Base-by-base conservation (phyloP, 2,888 invertebrate species). In the Fragum whitleyi region DNA sequence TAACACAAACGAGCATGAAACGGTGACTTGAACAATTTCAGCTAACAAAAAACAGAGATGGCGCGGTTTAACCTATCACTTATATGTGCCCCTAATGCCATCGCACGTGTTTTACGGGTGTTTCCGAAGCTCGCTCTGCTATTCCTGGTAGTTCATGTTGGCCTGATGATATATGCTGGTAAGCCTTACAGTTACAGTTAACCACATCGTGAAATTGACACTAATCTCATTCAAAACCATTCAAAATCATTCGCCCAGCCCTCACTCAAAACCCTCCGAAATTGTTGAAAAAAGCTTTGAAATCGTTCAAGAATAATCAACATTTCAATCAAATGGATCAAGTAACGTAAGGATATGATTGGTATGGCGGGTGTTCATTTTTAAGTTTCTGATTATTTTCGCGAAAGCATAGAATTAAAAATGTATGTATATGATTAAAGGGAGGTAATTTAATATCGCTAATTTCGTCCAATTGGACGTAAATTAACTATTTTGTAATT, bases 141-240 rank as follows among this genome's bases (percentile, higher is more conserved):
- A n/a, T 81, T 81, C 67, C 59, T 81, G n/a, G 59, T 72, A 16
- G 71, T 81, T 0, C 81, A 81, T 42, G 23, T 81, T 11, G 53
- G 57, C 26, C 67, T 77, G 16, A 81, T 81, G 74, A 74, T 81
- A n/a, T 81, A 81, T 62, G 57, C 77, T 29, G 36, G 81, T 81
- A 77, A 47, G 26, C 16, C 5, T n/a, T 61, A 26, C 53, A n/a
- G 19, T 53, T 19, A 19, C n/a, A n/a, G n/a, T n/a, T n/a, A n/a
- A n/a, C n/a, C n/a, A n/a, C n/a, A n/a, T n/a, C n/a, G n/a, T n/a
- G n/a, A n/a, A n/a, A n/a, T n/a, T n/a, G n/a, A n/a, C n/a, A n/a
- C n/a, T n/a, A n/a, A n/a, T n/a, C n/a, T n/a, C n/a, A n/a, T n/a
- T n/a, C n/a, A n/a, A n/a, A n/a, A n/a, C n/a, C n/a, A n/a, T n/a